These are phyloP conservation scores for Balaeniceps rex DNA, from an alignment of 2,113 vertebrate genomes.

Conservation along the genomic window DNA sequence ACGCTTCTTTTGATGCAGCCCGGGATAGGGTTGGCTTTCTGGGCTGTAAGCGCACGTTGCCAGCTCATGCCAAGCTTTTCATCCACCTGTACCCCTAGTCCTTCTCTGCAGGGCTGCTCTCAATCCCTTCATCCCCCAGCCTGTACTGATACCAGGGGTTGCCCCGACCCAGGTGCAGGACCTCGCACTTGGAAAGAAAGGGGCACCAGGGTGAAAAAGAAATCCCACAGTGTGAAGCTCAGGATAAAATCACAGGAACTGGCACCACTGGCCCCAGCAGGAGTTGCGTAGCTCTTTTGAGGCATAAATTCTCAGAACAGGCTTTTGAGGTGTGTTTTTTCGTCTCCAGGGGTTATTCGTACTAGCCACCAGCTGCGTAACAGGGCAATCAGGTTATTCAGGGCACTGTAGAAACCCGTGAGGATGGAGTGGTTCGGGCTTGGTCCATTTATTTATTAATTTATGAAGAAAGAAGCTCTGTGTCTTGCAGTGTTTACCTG, in stretches of 20 bases:
- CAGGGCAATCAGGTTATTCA: not conserved
- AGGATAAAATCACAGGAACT: not conserved
- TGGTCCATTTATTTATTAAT: slow-evolving; percentile 1
- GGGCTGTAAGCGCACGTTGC: not conserved
- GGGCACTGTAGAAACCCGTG: not conserved
- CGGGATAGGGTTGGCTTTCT: not conserved
- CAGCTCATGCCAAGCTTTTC: not conserved
- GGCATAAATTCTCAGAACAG: not conserved
- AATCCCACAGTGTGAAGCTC: not conserved
- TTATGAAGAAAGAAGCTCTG: not conserved
- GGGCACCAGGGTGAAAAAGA: not conserved
- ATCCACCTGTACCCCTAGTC: not conserved
- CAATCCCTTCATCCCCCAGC: not conserved
- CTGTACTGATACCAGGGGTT: not conserved
- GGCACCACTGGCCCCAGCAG: not conserved
- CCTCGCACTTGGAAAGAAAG: not conserved
- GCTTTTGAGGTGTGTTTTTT: not conserved
- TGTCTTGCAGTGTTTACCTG: slow-evolving; percentile 16
- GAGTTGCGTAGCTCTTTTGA: accelerated
- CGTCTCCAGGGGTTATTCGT: not conserved
- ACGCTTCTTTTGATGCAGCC: not conserved
- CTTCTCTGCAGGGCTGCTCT: not conserved
- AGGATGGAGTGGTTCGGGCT: not conserved
- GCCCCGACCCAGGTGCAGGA: not conserved
- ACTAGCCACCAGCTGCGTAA: not conserved